Conservation (phyloP, 2,113 vertebrate species). For the Phyllopteryx taeniolatus region DNA sequence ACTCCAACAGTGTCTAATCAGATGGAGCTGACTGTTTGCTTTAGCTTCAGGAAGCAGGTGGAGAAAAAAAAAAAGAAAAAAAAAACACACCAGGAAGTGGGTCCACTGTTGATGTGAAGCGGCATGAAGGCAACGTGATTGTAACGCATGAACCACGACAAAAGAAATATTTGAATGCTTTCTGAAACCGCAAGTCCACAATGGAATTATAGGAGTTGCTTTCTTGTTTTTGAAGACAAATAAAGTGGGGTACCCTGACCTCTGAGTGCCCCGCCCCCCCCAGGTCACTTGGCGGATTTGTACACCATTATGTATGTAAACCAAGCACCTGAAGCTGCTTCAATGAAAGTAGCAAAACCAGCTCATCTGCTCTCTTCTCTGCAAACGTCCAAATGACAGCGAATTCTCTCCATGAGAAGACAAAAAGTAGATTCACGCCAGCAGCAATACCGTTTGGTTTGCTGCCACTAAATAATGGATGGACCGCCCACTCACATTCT, state of each 20-base stretch:
- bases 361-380: neutral
- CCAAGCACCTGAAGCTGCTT: neutral
- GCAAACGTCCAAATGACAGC: neutral
- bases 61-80: too few species aligned
- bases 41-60: neutral
- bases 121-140: neutral
- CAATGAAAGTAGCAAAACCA: neutral
- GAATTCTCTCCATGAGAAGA: constrained; percentile 4
- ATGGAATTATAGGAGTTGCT: neutral
- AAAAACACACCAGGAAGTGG: neutral
- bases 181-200: neutral
- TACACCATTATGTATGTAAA: neutral
- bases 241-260: neutral
- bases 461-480: constrained; percentile 7
- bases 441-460: constrained; percentile 1
- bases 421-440: constrained; percentile 11
- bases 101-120: neutral
- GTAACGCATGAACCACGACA: neutral
- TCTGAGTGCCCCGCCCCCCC: too few species aligned
- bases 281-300: too few species aligned
- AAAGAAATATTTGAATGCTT: neutral
- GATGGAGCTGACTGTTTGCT: neutral
- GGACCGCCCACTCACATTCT: constrained; percentile 25
- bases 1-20: constrained; percentile 8
- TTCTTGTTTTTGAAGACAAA: neutral